These are phyloP conservation scores for Ostrea edulis DNA, from an alignment of 1,140 invertebrate genomes.

Conservation along the genomic window DNA sequence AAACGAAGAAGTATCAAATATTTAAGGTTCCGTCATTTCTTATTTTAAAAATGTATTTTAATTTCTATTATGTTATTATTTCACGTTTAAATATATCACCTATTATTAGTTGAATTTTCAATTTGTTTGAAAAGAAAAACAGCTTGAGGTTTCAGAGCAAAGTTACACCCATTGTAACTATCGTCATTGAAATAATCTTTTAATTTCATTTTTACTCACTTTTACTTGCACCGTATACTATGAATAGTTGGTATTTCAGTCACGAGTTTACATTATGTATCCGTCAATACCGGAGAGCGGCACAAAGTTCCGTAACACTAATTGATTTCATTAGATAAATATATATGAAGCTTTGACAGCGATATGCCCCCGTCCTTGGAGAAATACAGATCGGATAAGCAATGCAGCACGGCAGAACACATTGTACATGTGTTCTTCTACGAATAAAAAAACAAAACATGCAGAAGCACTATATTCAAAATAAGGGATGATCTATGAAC, in stretches of 20 bases:
- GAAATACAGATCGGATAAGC: background rate
- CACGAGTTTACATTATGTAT: background rate
- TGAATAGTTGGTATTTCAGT: conserved; percentile 9
- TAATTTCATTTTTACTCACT: too few relatives aligned
- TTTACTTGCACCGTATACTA: background rate
- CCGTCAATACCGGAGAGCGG: background rate
- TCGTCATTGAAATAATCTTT: too few relatives aligned
- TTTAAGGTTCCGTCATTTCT: too few relatives aligned
- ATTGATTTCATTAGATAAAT: background rate
- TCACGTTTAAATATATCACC: too few relatives aligned
- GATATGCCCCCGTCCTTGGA: background rate
- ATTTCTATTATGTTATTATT: too few relatives aligned
- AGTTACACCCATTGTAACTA: too few relatives aligned
- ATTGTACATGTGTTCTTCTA: background rate
- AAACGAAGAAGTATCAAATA: too few relatives aligned
- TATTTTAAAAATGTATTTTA: too few relatives aligned
- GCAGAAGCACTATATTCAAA: background rate
- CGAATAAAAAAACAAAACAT: background rate
- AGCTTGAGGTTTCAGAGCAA: too few relatives aligned
- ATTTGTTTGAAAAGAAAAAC: too few relatives aligned
- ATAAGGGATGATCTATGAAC: background rate
- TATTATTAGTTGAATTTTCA: too few relatives aligned
- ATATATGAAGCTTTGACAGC: background rate
- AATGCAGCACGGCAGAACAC: background rate
- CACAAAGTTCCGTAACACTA: background rate